Evolutionary conservation across 2,888 invertebrate genomes (phyloP).

Genomic region (Linnaemya tessellans): DNA sequence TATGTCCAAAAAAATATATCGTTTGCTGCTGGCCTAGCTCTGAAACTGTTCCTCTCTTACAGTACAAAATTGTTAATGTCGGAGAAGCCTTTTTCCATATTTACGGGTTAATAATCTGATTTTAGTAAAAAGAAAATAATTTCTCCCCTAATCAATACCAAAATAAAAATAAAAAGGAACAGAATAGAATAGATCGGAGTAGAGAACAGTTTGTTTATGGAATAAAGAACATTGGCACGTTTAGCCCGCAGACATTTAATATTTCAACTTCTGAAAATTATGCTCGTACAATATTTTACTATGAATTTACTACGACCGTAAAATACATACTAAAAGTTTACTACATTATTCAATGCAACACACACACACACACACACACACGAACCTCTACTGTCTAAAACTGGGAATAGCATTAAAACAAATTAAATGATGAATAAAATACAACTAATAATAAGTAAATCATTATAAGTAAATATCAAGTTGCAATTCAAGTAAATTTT

Average conservation of each 20-base stretch:
- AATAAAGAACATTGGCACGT: constrained; percentile 61
- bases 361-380: neutral
- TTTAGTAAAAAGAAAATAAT: constrained; percentile 11
- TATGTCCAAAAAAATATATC: too few species aligned
- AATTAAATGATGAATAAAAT: constrained; percentile 58
- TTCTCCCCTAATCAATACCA: neutral
- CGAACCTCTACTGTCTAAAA: constrained; percentile 1
- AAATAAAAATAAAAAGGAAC: constrained; percentile 10
- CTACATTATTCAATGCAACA: constrained; percentile 47
- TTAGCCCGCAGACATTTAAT: constrained; percentile 72
- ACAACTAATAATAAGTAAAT: constrained; percentile 67
- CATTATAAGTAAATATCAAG: constrained; percentile 64
- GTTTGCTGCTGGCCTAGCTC: too few species aligned
- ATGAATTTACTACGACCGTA: constrained; percentile 58
- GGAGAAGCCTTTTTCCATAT: too few species aligned
- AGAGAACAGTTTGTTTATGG: constrained; percentile 37
- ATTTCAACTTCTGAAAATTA: constrained; percentile 62
- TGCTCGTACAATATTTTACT: constrained; percentile 61
- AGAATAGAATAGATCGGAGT: constrained; percentile 19
- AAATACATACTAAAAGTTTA: constrained; percentile 37
- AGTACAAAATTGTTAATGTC: too few species aligned
- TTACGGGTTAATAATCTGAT: too few species aligned
- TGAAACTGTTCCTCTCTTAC: too few species aligned
- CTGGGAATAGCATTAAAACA: constrained; percentile 29
- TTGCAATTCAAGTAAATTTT: constrained; percentile 67